Evolutionary conservation across 2,113 vertebrate species (phyloP).

Genomic region (Mystacornis crossleyi): DNA sequence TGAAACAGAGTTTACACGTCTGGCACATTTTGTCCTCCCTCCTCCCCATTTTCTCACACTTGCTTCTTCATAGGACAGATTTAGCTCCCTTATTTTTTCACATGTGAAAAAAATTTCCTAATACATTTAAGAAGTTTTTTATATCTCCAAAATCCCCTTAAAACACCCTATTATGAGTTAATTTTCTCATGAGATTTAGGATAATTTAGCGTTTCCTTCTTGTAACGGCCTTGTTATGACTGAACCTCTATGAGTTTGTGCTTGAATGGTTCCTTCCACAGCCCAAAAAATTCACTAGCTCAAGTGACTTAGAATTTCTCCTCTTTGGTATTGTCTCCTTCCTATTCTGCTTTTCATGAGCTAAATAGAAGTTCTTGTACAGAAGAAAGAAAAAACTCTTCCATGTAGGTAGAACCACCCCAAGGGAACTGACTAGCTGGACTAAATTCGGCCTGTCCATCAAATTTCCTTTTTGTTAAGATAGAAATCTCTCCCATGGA

Average conservation of each 20-base stretch:
- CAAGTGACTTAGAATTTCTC: neutral
- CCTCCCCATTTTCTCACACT: accelerated
- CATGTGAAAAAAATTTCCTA: neutral
- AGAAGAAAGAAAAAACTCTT: neutral
- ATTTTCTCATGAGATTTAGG: neutral
- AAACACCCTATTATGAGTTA: neutral
- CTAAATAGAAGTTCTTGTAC: neutral
- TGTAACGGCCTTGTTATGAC: neutral
- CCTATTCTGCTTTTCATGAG: neutral
- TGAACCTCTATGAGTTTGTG: neutral
- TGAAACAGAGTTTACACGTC: neutral
- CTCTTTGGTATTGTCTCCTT: neutral
- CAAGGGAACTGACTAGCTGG: neutral
- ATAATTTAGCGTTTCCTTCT: neutral
- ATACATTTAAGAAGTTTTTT: neutral
- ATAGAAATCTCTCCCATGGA: neutral
- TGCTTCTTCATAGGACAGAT: neutral
- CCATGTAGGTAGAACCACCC: neutral
- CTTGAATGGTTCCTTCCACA: neutral
- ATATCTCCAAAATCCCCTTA: neutral
- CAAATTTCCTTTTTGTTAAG: neutral
- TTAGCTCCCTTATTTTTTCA: neutral
- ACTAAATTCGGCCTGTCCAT: neutral
- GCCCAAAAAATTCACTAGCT: neutral
- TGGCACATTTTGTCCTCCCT: neutral